These are phyloP conservation scores for Chrysina gloriosa DNA, from an alignment of 2,888 invertebrate species.

Conservation along the genomic window DNA sequence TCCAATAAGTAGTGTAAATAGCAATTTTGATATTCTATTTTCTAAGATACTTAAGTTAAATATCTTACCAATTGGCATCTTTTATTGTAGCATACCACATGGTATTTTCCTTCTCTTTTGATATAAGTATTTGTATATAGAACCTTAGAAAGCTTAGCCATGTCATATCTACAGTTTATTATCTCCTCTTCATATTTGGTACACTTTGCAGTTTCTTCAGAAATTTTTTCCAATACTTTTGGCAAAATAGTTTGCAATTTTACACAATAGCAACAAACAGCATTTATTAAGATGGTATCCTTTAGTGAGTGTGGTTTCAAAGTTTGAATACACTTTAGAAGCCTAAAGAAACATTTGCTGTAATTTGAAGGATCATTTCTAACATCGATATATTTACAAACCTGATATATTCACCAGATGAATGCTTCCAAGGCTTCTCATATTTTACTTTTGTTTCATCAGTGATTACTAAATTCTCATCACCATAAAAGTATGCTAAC, in stretches of 20 bases:
- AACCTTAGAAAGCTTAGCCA: background rate
- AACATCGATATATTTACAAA: background rate
- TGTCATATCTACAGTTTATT: background rate
- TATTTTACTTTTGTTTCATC: background rate
- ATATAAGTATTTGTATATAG: background rate
- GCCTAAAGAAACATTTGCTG: background rate
- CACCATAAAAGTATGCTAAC: background rate
- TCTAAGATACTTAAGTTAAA: no score
- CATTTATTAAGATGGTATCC: slow-evolving; percentile 2
- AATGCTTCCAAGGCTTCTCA: slow-evolving; percentile 1
- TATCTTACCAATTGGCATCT: background rate
- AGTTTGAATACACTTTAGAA: slow-evolving; percentile 1
- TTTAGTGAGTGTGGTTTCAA: background rate
- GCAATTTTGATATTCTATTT: no score
- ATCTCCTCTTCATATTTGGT: background rate
- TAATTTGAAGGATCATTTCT: background rate
- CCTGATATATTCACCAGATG: background rate
- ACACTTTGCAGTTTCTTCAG: background rate
- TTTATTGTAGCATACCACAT: slow-evolving; percentile 2
- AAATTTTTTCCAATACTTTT: background rate
- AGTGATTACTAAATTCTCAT: background rate
- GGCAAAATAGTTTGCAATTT: slow-evolving; percentile 1
- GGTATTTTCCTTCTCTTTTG: background rate
- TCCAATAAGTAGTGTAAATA: no score
- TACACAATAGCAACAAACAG: background rate